A percentile compares a stretch with the other conserved stretches of the same genome.
phyloP scores from a whole-genome alignment of 2,113 vertebrate species.

The Eudyptes chrysolophus region DNA sequence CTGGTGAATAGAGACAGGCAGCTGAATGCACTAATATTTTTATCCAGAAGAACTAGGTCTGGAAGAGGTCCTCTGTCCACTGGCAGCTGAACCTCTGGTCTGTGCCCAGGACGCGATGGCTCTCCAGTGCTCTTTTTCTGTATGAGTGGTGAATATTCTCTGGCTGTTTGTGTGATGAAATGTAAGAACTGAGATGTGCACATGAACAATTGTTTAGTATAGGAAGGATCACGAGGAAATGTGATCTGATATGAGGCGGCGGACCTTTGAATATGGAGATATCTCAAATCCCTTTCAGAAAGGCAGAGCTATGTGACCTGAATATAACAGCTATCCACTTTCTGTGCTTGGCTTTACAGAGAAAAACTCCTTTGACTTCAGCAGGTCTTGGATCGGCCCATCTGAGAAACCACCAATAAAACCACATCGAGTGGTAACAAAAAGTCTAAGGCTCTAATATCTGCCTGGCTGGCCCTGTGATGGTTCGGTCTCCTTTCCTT shows the following conservation, averaged over 20 bases:
- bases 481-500: not conserved
- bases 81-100: not conserved
- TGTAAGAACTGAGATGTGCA: not conserved
- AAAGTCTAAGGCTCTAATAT: not conserved
- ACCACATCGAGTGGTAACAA: not conserved
- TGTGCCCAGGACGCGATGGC: fast-evolving
- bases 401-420: not conserved
- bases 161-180: not conserved
- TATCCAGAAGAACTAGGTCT: not conserved
- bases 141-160: not conserved
- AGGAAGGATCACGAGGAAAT: not conserved
- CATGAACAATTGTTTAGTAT: not conserved
- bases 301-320: not conserved
- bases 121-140: not conserved
- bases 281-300: not conserved
- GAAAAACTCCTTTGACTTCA: not conserved
- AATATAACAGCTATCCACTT: no score
- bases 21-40: not conserved
- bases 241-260: not conserved
- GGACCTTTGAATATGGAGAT: not conserved
- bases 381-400: not conserved
- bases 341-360: not conserved
- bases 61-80: not conserved
- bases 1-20: not conserved
- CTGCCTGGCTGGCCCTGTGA: not conserved